Conservation (phyloP, 2,797 vertebrate genomes). For the Apodemus agrarius region DNA sequence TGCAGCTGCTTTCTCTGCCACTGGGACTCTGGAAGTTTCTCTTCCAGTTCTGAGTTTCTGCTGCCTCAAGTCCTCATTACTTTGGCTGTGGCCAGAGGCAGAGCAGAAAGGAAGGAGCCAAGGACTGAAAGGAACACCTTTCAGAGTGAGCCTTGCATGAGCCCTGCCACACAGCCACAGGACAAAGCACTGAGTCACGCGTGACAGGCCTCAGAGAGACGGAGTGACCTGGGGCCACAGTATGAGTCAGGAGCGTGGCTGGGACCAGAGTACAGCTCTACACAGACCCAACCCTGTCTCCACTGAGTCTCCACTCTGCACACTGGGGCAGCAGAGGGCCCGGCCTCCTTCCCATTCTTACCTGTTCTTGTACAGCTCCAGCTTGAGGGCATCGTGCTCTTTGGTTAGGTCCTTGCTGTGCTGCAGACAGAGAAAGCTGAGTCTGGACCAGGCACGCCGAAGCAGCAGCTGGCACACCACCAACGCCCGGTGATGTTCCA, state of each 20-base stretch:
- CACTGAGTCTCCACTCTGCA: neutral
- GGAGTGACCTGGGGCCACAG: neutral
- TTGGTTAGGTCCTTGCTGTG: slow-evolving; percentile 96
- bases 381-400: slow-evolving; percentile 92
- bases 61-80: slow-evolving; percentile 93
- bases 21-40: slow-evolving; percentile 88
- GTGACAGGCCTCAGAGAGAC: neutral
- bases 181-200: neutral
- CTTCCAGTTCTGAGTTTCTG: slow-evolving; percentile 94
- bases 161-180: neutral
- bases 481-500: neutral
- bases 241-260: neutral
- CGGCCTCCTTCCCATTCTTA: slow-evolving; percentile 82
- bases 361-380: slow-evolving; percentile 94
- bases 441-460: neutral
- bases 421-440: slow-evolving; percentile 84
- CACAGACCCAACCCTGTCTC: neutral
- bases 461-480: neutral
- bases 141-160: neutral
- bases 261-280: neutral
- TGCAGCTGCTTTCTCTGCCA: slow-evolving; percentile 86
- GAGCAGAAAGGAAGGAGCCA: neutral
- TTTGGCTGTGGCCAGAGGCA: slow-evolving; percentile 87
- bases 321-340: neutral
- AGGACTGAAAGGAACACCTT: neutral